Evolutionary conservation across 2,888 invertebrate species (phyloP).

Genomic region (Empis livida): DNA sequence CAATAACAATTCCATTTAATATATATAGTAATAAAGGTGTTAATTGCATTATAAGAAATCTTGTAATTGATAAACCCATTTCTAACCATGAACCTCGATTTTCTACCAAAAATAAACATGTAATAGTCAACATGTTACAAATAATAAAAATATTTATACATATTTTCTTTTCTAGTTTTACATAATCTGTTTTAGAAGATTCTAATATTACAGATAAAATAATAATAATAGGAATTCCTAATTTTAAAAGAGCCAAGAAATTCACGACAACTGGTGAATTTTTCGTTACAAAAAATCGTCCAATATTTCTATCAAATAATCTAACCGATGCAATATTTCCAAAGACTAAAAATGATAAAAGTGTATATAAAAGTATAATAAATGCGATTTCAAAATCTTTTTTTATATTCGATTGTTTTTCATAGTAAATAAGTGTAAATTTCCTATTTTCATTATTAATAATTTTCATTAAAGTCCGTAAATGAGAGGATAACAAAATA

Average conservation of each 20-base stretch:
- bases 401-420: no score
- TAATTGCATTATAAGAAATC: constrained; percentile 74
- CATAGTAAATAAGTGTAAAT: no score
- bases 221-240: constrained; percentile 63
- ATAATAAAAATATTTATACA: constrained; percentile 64
- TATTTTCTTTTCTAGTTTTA: constrained; percentile 35
- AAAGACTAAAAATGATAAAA: constrained; percentile 86
- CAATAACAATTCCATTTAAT: constrained; percentile 31
- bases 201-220: constrained; percentile 34
- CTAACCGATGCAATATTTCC: constrained; percentile 97
- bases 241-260: constrained; percentile 70
- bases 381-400: constrained; percentile 36
- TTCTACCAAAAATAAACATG: constrained; percentile 73
- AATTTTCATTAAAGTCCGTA: constrained; percentile 11
- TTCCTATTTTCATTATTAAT: neutral
- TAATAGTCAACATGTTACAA: constrained; percentile 74
- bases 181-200: constrained; percentile 5
- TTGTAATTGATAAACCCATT: constrained; percentile 88
- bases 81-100: constrained; percentile 95
- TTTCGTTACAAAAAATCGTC: constrained; percentile 79
- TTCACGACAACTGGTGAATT: constrained; percentile 89
- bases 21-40: constrained; percentile 55
- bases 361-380: constrained; percentile 53
- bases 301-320: constrained; percentile 90
- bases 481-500: constrained; percentile 32